Base-by-base conservation (phyloP, 1,140 invertebrate species). In the Drosophila albomicans region DNA sequence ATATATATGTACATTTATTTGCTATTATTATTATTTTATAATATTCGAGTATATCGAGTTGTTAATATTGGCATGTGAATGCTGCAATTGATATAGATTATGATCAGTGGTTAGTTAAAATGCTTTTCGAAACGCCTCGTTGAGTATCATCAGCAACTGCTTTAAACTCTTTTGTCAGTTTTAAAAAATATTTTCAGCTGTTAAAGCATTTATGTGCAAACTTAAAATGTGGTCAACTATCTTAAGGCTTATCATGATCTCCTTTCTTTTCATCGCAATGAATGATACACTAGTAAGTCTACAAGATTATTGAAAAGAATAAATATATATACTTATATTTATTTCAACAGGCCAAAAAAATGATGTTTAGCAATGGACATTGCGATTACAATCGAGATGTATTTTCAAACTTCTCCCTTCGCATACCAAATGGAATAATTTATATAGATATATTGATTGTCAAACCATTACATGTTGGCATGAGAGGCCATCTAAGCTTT, bases 401-500 rank as follows among this genome's bases (percentile, higher is more conserved):
- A 5, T 43, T 43, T 43, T 4, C 41, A 13, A 43, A 43, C n/a
- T 43, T 5, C n/a, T 13, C 41, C 13, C 11, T 43, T n/a, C 11
- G n/a, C 11, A 43, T 43, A 43, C 5, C 4, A 3, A 43, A 43
- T 5, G 41, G n/a, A n/a, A 32, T 15, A 3, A 15, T 54, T 35
- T 1, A 54, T 35, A 8, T 35, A 6, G 51, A 54, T 32, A 6
- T 32, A 0, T 3, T 35, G 2, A 1, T 54, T 3, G 7, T 15
- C 7, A 54, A 35, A 10, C 6, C 28, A 15, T 13, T 54, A 35
- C 7, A 15, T 32, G 5, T 3, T 54, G 51, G 51, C 15, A 2
- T 35, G 15, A 32, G 13, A 54, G 51, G 51, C 0, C 49, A 52
- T 30, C 51, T 54, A 6, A 15, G 13, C 51, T 54, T 52, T 28